Evolutionary conservation across 2,797 vertebrate species (phyloP).

Genomic region (Morelia viridis): DNA sequence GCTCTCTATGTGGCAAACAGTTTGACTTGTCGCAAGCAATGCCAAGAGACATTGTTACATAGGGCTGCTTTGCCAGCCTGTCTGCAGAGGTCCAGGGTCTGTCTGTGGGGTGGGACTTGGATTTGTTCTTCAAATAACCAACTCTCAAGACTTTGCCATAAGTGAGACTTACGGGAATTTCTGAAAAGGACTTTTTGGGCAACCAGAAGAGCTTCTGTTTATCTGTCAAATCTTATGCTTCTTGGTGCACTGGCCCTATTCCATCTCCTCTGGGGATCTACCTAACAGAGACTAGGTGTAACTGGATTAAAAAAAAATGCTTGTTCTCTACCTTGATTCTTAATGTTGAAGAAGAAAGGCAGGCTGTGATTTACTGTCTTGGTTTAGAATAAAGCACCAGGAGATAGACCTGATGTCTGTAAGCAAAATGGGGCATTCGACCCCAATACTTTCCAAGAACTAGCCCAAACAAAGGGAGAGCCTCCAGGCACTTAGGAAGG

Average conservation of each 20-base stretch:
- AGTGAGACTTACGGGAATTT: neutral
- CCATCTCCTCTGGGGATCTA: neutral
- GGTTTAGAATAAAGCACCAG: neutral
- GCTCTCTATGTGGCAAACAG: neutral
- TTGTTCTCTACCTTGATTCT: neutral
- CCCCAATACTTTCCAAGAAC: neutral
- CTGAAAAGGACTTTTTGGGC: neutral
- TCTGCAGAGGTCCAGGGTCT: neutral
- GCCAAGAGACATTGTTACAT: neutral
- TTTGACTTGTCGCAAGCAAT: neutral
- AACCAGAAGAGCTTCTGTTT: neutral
- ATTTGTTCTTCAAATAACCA: neutral
- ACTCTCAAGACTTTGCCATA: neutral
- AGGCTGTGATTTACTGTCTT: neutral
- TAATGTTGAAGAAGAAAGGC: neutral
- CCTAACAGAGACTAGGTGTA: neutral
- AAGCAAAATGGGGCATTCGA: neutral
- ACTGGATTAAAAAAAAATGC: neutral
- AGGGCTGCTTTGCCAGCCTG: neutral
- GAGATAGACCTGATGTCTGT: neutral
- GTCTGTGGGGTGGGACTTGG: too few relatives aligned
- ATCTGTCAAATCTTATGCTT: neutral
- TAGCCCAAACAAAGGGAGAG: neutral
- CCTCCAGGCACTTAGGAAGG: neutral
- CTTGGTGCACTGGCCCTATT: neutral